Conservation (phyloP, 2,113 vertebrate species). For the Pseudorhombus dupliciocellatus region DNA sequence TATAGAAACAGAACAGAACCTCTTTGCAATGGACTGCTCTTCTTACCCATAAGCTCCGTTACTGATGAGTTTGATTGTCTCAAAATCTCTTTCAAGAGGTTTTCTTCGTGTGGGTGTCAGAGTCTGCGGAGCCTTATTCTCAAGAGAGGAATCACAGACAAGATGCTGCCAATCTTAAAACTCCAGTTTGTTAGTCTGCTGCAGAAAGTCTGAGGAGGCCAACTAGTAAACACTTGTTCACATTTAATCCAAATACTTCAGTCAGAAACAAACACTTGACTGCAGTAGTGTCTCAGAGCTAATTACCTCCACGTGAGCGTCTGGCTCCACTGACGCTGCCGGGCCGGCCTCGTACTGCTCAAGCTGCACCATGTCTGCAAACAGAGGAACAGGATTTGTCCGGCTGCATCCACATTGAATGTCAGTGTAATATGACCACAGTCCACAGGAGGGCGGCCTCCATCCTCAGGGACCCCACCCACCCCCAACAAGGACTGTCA, state of each 20-base stretch:
- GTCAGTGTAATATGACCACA: no score
- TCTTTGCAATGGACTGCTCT: neutral
- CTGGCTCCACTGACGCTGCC: slow-evolving; percentile 77
- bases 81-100: slow-evolving; percentile 93
- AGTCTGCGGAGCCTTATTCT: slow-evolving; percentile 80
- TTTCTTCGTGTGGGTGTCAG: slow-evolving; percentile 85
- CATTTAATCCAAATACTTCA: neutral
- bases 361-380: slow-evolving; percentile 90
- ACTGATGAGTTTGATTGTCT: slow-evolving; percentile 97
- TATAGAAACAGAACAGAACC: no score
- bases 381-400: slow-evolving; percentile 1
- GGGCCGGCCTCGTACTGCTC: slow-evolving; percentile 84
- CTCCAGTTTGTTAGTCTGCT: neutral
- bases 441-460: no score
- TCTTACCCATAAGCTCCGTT: slow-evolving; percentile 96
- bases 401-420: neutral
- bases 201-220: neutral
- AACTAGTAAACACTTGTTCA: neutral
- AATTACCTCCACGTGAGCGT: slow-evolving; percentile 82
- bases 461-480: no score
- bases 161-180: no score
- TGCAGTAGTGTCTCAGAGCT: neutral
- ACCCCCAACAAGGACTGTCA: no score
- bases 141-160: slow-evolving; percentile 20
- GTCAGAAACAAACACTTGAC: no score